A percentile compares a stretch with the other conserved stretches of the same genome.
These are phyloP conservation scores for Physocephala rufipes DNA, from an alignment of 2,888 invertebrate genomes.

Conservation along the genomic window DNA sequence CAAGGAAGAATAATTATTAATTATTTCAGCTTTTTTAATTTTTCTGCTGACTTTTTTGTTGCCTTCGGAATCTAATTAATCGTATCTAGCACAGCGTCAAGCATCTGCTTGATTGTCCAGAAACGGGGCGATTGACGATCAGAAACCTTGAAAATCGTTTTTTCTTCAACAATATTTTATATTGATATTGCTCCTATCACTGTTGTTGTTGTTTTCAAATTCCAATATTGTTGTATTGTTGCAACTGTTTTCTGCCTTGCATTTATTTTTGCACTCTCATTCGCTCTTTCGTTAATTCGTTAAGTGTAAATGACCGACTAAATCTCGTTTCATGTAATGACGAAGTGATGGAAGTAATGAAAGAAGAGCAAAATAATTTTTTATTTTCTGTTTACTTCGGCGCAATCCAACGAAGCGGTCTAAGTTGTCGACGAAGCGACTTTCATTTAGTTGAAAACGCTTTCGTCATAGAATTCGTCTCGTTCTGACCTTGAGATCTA, in stretches of 20 bases:
- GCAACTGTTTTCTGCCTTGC: not conserved
- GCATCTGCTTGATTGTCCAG: conserved; percentile 8
- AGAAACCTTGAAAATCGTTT: conserved; percentile 50
- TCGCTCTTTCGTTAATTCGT: too few relatives aligned
- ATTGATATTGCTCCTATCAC: not conserved
- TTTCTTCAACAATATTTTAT: not conserved
- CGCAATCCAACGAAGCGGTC: too few relatives aligned
- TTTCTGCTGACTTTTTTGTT: not conserved
- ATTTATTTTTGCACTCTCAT: not conserved
- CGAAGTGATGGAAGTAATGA: too few relatives aligned
- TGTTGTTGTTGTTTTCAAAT: conserved; percentile 3
- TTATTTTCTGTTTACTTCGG: conserved; percentile 28
- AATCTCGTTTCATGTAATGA: not conserved
- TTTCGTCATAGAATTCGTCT: conserved; percentile 19
- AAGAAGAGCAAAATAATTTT: not conserved
- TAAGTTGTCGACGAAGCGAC: not conserved
- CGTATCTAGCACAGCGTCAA: not conserved
- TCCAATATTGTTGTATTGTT: not conserved
- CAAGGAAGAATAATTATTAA: conserved; percentile 30
- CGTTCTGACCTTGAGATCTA: conserved; percentile 17
- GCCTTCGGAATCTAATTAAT: not conserved
- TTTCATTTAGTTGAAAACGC: not conserved
- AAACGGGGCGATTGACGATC: conserved; percentile 26
- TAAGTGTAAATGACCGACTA: conserved; percentile 45
- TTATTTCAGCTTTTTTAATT: not conserved